phyloP scores from a whole-genome alignment of 2,888 invertebrate genomes.

The Drosophila nigricruria region DNA sequence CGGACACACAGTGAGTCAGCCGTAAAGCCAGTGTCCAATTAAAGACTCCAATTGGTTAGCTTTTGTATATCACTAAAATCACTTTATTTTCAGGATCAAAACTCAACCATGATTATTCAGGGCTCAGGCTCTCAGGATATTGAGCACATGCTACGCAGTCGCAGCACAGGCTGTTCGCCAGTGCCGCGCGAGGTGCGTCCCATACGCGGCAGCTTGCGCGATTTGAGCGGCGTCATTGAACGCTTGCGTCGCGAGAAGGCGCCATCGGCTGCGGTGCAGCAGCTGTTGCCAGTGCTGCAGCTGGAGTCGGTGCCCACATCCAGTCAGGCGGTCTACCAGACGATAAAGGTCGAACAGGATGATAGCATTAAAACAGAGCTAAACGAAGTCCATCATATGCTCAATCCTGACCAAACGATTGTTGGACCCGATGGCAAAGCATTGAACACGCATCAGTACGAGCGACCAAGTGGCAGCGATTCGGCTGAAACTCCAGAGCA shows the following conservation, averaged over 20 bases:
- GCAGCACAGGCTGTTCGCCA: conserved; percentile 78
- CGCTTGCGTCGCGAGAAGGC: conserved; percentile 83
- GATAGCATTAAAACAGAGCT: conserved; percentile 88
- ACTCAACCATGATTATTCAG: conserved; percentile 83
- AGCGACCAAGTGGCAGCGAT: conserved; percentile 55
- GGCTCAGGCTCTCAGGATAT: conserved; percentile 53
- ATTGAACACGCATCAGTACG: conserved; percentile 72
- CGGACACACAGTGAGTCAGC: conserved; percentile 73
- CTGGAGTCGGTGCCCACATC: conserved; percentile 87
- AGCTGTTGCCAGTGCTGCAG: conserved; percentile 71
- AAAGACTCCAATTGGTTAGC: conserved; percentile 68
- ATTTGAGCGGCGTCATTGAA: conserved; percentile 87
- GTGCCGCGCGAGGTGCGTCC: conserved; percentile 66
- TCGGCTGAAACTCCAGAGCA: conserved; percentile 58
- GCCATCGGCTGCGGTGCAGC: conserved; percentile 17
- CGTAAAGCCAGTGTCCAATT: conserved; percentile 58
- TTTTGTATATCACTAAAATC: neutral
- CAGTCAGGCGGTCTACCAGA: conserved; percentile 89
- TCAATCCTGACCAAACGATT: conserved; percentile 87
- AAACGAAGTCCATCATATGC: conserved; percentile 87
- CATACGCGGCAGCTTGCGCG: conserved; percentile 83
- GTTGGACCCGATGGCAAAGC: conserved; percentile 89
- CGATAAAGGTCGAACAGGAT: conserved; percentile 85
- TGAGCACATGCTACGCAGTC: conserved; percentile 71
- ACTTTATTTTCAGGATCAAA: conserved; percentile 60